Conservation (phyloP, 1,140 invertebrate genomes). For the Gryllus bimaculatus region DNA sequence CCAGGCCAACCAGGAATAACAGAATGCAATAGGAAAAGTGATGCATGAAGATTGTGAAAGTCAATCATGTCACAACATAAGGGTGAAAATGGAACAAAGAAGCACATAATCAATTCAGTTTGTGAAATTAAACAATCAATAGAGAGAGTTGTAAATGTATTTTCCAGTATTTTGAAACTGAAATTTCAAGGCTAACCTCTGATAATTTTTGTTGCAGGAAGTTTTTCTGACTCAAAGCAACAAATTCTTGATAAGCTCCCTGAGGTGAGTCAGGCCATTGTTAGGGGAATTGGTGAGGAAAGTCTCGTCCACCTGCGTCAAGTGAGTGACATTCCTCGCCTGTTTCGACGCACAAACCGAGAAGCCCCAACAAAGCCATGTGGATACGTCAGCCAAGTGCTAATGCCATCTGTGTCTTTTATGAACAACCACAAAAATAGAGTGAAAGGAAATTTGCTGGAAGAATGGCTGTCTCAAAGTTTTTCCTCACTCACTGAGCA, state of each 20-base stretch:
- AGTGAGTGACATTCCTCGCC: slow-evolving; percentile 83
- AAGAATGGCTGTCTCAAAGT: slow-evolving; percentile 43
- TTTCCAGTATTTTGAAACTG: too few species aligned
- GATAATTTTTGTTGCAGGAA: slow-evolving; percentile 28
- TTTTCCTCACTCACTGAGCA: slow-evolving; percentile 54
- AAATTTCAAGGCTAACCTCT: too few species aligned
- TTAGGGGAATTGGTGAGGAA: slow-evolving; percentile 45
- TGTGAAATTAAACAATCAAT: too few species aligned
- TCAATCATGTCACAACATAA: too few species aligned
- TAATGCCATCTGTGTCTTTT: slow-evolving; percentile 53
- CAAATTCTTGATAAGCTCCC: slow-evolving; percentile 39
- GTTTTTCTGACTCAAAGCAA: slow-evolving; percentile 40
- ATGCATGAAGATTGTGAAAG: neutral
- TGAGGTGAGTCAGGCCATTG: slow-evolving; percentile 44
- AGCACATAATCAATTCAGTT: too few species aligned
- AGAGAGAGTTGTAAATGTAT: too few species aligned
- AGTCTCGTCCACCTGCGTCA: slow-evolving; percentile 51
- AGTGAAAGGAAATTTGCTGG: slow-evolving; percentile 31
- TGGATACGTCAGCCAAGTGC: slow-evolving; percentile 60
- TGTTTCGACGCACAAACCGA: slow-evolving; percentile 87
- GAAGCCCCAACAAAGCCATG: slow-evolving; percentile 71
- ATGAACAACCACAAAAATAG: slow-evolving; percentile 37
- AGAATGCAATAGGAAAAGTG: neutral
- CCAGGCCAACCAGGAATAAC: too few species aligned
- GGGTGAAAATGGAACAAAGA: too few species aligned